Evolutionary conservation across 2,888 invertebrate genomes (phyloP).

Genomic region (Balanococcus diminutus): DNA sequence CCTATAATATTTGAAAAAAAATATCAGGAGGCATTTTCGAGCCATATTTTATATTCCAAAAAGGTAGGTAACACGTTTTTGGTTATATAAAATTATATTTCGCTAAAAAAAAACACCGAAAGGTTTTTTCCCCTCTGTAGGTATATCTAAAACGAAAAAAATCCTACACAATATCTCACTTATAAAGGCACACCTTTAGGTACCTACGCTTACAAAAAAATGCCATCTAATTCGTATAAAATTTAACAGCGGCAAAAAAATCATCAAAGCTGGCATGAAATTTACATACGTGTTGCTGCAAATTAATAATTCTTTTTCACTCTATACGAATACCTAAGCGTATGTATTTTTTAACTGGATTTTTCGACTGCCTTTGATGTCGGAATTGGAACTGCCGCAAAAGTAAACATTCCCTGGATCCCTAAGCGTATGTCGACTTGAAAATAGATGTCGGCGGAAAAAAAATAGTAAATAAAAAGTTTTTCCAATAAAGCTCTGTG

Average conservation of each 20-base stretch:
- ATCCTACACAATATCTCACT: neutral
- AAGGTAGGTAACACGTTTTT: conserved; percentile 23
- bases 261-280: neutral
- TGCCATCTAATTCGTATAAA: neutral
- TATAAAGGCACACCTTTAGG: neutral
- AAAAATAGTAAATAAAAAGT: conserved; percentile 1
- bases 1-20: neutral
- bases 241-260: neutral
- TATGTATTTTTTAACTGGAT: neutral
- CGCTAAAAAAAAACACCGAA: neutral
- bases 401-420: neutral
- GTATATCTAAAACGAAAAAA: neutral
- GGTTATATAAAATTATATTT: conserved; percentile 4
- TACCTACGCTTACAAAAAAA: neutral
- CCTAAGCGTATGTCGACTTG: neutral
- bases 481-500: neutral
- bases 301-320: conserved; percentile 16
- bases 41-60: neutral
- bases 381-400: neutral
- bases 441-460: neutral
- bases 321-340: neutral
- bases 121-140: neutral
- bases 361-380: neutral
- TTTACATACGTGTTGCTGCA: neutral
- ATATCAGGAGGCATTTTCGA: neutral